A percentile compares a stretch with the other conserved stretches of the same genome.
Conservation (phyloP, 2,888 invertebrate genomes). For the Andrena fulva region DNA sequence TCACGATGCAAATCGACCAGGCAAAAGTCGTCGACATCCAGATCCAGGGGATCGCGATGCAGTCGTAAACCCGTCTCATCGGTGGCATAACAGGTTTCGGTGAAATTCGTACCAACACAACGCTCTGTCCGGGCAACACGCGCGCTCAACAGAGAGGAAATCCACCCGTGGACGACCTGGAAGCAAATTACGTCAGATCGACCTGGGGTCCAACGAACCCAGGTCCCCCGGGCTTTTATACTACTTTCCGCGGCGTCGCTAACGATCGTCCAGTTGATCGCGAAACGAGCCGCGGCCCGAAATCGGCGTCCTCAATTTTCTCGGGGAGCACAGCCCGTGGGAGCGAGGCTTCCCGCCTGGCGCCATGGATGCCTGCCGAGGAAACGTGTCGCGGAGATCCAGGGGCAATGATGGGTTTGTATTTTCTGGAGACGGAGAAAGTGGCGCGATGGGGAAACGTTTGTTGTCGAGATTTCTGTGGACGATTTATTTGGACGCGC, state of each 20-base stretch:
- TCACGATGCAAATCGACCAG: slow-evolving; percentile 65
- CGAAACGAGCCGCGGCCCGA: neutral
- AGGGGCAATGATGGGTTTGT: too few species aligned
- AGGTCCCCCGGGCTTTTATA: slow-evolving; percentile 61
- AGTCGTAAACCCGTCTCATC: slow-evolving; percentile 72
- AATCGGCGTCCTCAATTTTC: neutral
- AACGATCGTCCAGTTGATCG: slow-evolving; percentile 31
- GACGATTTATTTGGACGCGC: neutral
- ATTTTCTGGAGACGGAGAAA: neutral
- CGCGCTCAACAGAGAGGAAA: slow-evolving; percentile 68
- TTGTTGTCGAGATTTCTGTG: neutral
- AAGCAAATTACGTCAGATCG: slow-evolving; percentile 74
- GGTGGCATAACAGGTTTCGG: slow-evolving; percentile 74
- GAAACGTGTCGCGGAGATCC: too few species aligned
- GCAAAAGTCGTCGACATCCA: slow-evolving; percentile 68
- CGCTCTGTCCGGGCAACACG: slow-evolving; percentile 31
- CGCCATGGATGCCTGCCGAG: too few species aligned
- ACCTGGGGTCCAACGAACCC: slow-evolving; percentile 73
- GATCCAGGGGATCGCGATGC: slow-evolving; percentile 64
- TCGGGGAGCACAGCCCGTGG: neutral
- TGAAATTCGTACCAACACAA: slow-evolving; percentile 70
- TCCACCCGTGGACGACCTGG: slow-evolving; percentile 74
- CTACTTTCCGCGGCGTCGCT: slow-evolving; percentile 62
- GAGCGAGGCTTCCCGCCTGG: neutral
- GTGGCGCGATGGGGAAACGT: neutral